A percentile compares a stretch with the other conserved stretches of the same genome.
phyloP scores from a whole-genome alignment of 2,113 vertebrate genomes.

The Platycercus adscitus region DNA sequence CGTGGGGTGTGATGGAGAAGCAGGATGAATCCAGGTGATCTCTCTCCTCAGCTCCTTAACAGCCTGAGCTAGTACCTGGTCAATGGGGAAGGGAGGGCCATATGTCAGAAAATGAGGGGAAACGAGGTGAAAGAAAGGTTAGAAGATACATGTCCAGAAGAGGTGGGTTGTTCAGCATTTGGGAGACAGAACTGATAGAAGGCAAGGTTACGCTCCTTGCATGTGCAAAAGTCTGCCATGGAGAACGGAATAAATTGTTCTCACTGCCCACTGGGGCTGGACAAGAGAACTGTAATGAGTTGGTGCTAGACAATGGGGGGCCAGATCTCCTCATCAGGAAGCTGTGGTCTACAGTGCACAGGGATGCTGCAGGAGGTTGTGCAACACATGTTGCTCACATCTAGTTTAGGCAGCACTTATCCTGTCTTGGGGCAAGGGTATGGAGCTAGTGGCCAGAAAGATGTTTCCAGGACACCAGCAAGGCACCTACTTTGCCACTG shows the following conservation, averaged over 20 bases:
- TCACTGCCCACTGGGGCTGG: background rate
- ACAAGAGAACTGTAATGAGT: background rate
- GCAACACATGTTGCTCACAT: background rate
- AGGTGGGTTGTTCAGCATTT: background rate
- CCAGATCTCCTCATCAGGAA: background rate
- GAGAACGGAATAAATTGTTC: background rate
- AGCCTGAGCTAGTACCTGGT: background rate
- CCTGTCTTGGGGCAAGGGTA: background rate
- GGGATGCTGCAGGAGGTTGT: accelerated
- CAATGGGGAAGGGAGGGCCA: background rate
- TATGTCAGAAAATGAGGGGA: background rate
- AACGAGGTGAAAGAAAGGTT: background rate
- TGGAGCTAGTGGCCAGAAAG: background rate
- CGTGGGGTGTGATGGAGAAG: background rate
- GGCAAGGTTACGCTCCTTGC: background rate
- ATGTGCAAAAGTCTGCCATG: background rate
- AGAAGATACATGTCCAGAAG: background rate
- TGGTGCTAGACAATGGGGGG: background rate
- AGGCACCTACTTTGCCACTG: background rate
- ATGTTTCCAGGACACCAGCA: background rate
- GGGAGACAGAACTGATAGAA: background rate
- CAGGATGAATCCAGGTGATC: background rate
- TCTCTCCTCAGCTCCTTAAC: background rate
- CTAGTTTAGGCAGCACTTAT: background rate
- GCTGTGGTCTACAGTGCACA: background rate